These are phyloP conservation scores for Xiphorhynchus elegans DNA, from an alignment of 2,113 vertebrate species.

Conservation along the genomic window DNA sequence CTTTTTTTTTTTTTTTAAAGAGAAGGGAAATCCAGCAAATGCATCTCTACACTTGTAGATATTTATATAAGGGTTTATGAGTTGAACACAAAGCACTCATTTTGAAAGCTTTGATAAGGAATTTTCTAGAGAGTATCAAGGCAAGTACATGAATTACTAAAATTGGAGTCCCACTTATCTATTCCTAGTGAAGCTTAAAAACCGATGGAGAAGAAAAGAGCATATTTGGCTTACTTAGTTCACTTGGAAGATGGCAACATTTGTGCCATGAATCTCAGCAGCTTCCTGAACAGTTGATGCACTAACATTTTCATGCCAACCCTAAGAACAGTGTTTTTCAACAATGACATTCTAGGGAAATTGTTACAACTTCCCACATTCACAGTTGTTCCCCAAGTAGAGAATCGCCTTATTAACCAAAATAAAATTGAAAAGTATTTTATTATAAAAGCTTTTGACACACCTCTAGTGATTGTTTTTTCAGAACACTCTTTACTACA, in stretches of 20 bases:
- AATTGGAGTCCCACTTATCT: background rate
- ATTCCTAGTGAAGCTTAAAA: background rate
- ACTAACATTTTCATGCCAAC: slow-evolving; percentile 27
- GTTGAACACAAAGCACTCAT: background rate
- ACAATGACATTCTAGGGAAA: background rate
- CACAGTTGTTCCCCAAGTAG: background rate
- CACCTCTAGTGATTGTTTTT: background rate
- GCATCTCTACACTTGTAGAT: background rate
- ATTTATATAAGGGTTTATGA: background rate
- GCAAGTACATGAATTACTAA: background rate
- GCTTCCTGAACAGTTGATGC: slow-evolving; percentile 41
- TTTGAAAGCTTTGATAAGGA: background rate
- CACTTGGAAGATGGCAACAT: background rate
- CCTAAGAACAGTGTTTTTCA: slow-evolving; percentile 1
- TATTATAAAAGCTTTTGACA: background rate
- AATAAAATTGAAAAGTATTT: background rate
- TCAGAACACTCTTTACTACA: background rate
- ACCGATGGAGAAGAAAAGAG: background rate
- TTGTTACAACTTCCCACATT: background rate
- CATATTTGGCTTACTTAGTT: background rate
- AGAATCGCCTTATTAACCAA: background rate
- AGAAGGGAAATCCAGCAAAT: background rate
- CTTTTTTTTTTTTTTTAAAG: background rate
- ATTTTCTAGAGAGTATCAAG: background rate
- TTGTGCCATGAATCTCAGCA: background rate